A percentile compares a stretch with the other conserved stretches of the same genome.
Conservation (phyloP, 2,797 vertebrate species). For the Eospalax fontanierii region DNA sequence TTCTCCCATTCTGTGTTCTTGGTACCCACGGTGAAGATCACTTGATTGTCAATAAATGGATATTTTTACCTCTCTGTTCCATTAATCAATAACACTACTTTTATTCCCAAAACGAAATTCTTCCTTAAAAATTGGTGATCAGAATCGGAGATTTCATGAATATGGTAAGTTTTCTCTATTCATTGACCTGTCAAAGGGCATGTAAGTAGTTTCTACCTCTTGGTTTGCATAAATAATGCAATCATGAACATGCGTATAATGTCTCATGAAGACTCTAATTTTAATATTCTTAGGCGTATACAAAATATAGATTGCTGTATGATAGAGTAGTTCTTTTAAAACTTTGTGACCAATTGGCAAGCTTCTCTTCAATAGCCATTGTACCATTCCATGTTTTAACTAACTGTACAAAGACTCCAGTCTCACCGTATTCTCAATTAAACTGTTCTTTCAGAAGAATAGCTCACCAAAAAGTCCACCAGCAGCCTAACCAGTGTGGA, state of each 20-base stretch:
- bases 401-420: background rate
- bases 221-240: background rate
- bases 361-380: background rate
- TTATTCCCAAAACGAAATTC: no score
- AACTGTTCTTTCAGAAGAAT: background rate
- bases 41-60: no score
- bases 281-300: background rate
- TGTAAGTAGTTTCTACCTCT: background rate
- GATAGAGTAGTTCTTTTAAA: background rate
- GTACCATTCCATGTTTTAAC: background rate
- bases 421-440: background rate
- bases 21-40: no score
- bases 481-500: background rate
- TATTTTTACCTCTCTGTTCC: no score
- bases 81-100: no score
- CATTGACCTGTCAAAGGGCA: background rate
- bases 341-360: background rate
- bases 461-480: no score
- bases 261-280: background rate
- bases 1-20: no score
- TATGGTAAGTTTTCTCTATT: background rate
- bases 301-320: background rate
- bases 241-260: background rate
- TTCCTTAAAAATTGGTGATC: no score
- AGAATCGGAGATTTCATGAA: no score